phyloP scores from a whole-genome alignment of 2,797 vertebrate genomes.

The Lacerta viridis region DNA sequence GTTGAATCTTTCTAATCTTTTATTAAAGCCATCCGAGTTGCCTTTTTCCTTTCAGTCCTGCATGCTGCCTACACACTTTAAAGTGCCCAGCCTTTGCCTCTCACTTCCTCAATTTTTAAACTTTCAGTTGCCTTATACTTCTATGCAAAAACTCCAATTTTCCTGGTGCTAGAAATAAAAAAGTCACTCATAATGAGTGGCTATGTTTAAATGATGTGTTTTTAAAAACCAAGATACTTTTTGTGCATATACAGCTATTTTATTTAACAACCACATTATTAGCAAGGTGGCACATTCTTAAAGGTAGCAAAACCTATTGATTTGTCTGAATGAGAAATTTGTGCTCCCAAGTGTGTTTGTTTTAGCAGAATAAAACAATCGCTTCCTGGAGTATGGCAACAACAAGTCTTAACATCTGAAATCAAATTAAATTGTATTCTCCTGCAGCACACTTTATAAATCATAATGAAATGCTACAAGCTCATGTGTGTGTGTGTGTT shows the following conservation, averaged over 20 bases:
- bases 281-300: constrained; percentile 60
- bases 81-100: too few relatives aligned
- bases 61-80: too few relatives aligned
- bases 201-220: constrained; percentile 13
- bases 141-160: neutral
- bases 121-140: neutral
- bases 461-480: constrained; percentile 82
- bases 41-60: too few relatives aligned
- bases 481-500: constrained; percentile 28
- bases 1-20: too few relatives aligned
- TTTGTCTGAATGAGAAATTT: constrained; percentile 73
- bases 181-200: constrained; percentile 26
- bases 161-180: neutral
- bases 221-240: constrained; percentile 33
- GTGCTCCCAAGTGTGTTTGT: constrained; percentile 70
- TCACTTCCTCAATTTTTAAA: neutral
- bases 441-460: constrained; percentile 80
- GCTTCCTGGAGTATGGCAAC: constrained; percentile 68
- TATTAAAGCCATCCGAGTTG: too few relatives aligned
- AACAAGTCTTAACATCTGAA: constrained; percentile 73
- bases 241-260: constrained; percentile 34
- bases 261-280: constrained; percentile 48
- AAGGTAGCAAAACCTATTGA: constrained; percentile 78
- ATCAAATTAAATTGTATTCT: constrained; percentile 82
- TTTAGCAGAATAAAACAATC: constrained; percentile 64